These are phyloP conservation scores for Gambusia yucatana DNA, from an alignment of 2,797 vertebrate genomes.

Conservation along the genomic window DNA sequence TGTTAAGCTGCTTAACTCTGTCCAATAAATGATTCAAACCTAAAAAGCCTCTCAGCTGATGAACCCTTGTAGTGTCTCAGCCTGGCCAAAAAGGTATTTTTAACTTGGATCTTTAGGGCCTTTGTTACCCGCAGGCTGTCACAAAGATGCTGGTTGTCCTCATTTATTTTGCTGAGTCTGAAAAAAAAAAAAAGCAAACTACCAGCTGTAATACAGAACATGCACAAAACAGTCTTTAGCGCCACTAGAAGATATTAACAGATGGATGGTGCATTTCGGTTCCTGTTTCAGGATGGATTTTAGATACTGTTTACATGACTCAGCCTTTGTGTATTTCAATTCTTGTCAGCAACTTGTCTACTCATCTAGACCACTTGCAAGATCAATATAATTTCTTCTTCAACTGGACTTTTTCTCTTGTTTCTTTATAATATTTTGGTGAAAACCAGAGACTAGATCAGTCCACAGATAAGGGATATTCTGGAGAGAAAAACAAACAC, in stretches of 20 bases:
- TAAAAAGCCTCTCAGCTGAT: conserved; percentile 1
- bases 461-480: background rate
- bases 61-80: conserved; percentile 1
- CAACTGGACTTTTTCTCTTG: background rate
- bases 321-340: background rate
- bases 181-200: background rate
- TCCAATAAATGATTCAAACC: conserved; percentile 1
- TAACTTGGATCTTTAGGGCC: conserved; percentile 5
- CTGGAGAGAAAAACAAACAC: background rate
- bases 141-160: background rate
- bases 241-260: background rate
- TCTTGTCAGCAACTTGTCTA: background rate
- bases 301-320: background rate
- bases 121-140: background rate
- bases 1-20: background rate
- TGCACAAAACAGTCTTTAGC: background rate
- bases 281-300: background rate
- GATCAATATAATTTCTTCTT: background rate
- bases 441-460: background rate
- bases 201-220: background rate
- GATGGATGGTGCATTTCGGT: background rate
- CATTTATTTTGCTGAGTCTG: conserved; percentile 3
- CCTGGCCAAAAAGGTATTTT: background rate
- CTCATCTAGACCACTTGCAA: background rate
- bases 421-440: background rate